Percentiles rank a stretch among this genome's conserved stretches.
Conservation (phyloP, 1,140 invertebrate species). For the Heliconius himera region DNA sequence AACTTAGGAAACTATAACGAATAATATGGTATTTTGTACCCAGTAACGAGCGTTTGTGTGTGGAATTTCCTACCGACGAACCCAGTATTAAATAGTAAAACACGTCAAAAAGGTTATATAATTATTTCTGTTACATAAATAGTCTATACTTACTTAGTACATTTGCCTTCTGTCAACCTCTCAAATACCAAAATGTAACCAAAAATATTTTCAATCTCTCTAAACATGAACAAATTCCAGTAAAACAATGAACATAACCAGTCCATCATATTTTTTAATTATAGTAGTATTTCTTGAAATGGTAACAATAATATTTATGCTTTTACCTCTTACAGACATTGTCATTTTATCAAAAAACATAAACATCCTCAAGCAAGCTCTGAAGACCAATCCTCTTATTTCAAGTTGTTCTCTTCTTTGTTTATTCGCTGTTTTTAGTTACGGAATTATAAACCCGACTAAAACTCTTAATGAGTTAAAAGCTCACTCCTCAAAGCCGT, state of each 20-base stretch:
- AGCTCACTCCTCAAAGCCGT: constrained; percentile 31
- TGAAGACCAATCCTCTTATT: constrained; percentile 27
- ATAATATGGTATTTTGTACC: no score
- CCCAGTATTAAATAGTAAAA: no score
- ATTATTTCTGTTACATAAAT: not conserved
- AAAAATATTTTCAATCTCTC: not conserved
- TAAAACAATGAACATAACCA: not conserved
- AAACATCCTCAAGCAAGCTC: constrained; percentile 36
- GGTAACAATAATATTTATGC: constrained; percentile 50
- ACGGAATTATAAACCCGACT: constrained; percentile 51
- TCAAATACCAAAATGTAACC: not conserved
- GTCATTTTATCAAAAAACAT: constrained; percentile 52
- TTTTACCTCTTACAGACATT: constrained; percentile 54
- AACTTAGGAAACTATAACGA: no score
- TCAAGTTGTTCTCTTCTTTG: constrained; percentile 37
- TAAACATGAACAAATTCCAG: not conserved
- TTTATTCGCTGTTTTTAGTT: constrained; percentile 39
- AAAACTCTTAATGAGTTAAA: constrained; percentile 49
- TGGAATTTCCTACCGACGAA: no score
- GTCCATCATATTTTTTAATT: constrained; percentile 44
- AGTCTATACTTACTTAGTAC: not conserved
- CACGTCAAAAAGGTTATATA: not conserved
- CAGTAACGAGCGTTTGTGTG: no score
- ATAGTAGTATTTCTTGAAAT: constrained; percentile 55
- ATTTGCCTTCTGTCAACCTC: not conserved